Percentiles rank a stretch among this genome's conserved stretches.
Evolutionary conservation across 2,888 invertebrate species (phyloP).

Genomic region (Charanyca ferruginea): DNA sequence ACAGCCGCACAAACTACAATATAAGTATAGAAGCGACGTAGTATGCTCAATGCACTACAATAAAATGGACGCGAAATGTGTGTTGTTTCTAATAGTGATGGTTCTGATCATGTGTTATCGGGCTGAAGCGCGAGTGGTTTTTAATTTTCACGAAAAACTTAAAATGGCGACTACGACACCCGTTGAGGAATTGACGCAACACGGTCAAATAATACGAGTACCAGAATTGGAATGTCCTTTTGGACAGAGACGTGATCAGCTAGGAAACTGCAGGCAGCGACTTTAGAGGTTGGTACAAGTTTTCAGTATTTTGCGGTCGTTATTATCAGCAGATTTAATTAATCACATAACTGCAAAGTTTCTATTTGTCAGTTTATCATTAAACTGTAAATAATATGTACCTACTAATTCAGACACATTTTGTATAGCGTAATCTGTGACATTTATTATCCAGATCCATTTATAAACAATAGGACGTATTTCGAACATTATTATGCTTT

Average conservation of each 20-base stretch:
- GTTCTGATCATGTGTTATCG: conserved; percentile 49
- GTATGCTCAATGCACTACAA: conserved; percentile 71
- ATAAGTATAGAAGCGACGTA: conserved; percentile 67
- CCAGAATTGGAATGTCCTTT: conserved; percentile 76
- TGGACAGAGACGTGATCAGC: conserved; percentile 74
- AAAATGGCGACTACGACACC: conserved; percentile 54
- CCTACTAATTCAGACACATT: not conserved
- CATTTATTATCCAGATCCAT: conserved; percentile 22
- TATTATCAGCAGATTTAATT: not conserved
- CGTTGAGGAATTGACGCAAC: conserved; percentile 62
- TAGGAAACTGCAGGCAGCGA: conserved; percentile 75
- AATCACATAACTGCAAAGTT: not conserved
- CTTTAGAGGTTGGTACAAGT: conserved; percentile 71
- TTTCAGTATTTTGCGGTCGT: conserved; percentile 16
- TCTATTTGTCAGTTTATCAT: conserved; percentile 16
- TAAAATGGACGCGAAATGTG: conserved; percentile 72
- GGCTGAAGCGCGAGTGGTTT: conserved; percentile 50
- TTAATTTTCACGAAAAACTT: conserved; percentile 70
- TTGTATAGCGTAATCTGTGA: conserved; percentile 21
- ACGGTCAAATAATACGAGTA: conserved; percentile 80
- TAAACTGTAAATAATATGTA: conserved; percentile 1
- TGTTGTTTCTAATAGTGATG: conserved; percentile 63
- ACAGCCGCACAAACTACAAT: conserved; percentile 52
- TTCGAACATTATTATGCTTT: not conserved
- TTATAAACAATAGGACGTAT: conserved; percentile 1